phyloP scores from a whole-genome alignment of 2,113 vertebrate genomes.

The Thymallus thymallus region DNA sequence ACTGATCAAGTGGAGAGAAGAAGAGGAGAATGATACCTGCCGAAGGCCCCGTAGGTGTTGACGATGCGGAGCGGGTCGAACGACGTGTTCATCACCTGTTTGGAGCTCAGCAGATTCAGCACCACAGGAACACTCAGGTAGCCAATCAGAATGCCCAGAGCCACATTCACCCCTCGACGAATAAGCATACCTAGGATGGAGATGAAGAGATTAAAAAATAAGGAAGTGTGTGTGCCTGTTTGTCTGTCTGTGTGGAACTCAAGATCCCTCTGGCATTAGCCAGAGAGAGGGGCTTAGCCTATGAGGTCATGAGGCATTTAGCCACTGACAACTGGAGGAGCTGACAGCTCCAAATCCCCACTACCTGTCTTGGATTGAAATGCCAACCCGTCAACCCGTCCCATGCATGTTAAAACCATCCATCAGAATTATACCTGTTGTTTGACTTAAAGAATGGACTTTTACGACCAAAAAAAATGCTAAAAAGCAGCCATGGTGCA shows the following conservation, averaged over 20 bases:
- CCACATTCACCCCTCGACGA: conserved; percentile 76
- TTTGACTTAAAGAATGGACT: conserved; percentile 16
- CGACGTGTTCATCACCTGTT: conserved; percentile 92
- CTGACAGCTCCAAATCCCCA: conserved; percentile 18
- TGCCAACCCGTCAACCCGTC: not conserved
- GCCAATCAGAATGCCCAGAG: conserved; percentile 80
- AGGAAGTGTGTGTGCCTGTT: not conserved
- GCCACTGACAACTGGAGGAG: conserved; percentile 20
- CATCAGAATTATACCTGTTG: conserved; percentile 6
- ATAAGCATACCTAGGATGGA: conserved; percentile 66
- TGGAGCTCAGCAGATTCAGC: conserved; percentile 85
- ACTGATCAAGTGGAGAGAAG: not conserved
- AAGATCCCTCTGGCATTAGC: conserved; percentile 11
- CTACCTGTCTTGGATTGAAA: conserved; percentile 15
- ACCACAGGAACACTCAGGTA: conserved; percentile 89
- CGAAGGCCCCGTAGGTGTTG: conserved; percentile 96
- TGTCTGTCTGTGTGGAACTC: conserved; percentile 5
- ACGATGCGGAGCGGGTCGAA: conserved; percentile 90
- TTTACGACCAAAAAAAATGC: conserved; percentile 27
- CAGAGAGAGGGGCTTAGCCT: conserved; percentile 6
- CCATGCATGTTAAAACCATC: conserved; percentile 44
- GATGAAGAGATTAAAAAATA: conserved; percentile 29
- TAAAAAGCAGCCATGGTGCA: conserved; percentile 21
- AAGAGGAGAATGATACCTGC: conserved; percentile 74
- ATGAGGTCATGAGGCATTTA: conserved; percentile 26